Evolutionary conservation across 2,888 invertebrate species (phyloP).

Genomic region (Dioctria rufipes): DNA sequence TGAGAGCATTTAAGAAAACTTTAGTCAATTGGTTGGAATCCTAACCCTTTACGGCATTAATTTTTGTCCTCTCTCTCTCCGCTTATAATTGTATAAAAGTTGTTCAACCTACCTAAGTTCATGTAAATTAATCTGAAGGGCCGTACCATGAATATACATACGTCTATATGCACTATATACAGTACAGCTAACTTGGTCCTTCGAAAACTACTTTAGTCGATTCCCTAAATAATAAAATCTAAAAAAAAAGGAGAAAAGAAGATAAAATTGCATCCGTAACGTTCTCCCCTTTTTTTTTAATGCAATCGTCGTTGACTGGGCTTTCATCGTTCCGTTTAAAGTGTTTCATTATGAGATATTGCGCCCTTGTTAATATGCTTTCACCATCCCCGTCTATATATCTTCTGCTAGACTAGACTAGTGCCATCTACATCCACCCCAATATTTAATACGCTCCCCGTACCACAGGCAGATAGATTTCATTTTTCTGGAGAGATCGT

Average conservation of each 20-base stretch:
- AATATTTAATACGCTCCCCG: no score
- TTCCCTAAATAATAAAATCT: slow-evolving; percentile 29
- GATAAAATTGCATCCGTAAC: slow-evolving; percentile 46
- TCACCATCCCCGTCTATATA: not conserved
- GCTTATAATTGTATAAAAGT: not conserved
- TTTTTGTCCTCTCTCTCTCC: not conserved
- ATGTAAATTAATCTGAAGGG: not conserved
- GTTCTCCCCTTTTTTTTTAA: not conserved
- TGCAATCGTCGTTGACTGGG: not conserved
- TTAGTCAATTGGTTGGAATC: slow-evolving; percentile 1
- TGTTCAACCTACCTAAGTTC: not conserved
- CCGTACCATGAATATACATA: no score
- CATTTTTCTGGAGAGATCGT: no score
- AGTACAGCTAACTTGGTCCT: no score
- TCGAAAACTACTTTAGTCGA: slow-evolving; percentile 20
- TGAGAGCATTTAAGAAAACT: slow-evolving; percentile 36
- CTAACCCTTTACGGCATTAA: not conserved
- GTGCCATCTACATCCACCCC: no score
- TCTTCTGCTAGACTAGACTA: no score
- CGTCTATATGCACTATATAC: not conserved
- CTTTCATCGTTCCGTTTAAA: not conserved
- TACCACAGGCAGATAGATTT: no score
- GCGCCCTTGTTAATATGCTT: not conserved
- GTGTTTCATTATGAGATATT: slow-evolving; percentile 29
- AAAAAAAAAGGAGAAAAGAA: slow-evolving; percentile 13